Base-by-base conservation (phyloP, 2,113 vertebrate genomes). In the Callopanchax toddi region DNA sequence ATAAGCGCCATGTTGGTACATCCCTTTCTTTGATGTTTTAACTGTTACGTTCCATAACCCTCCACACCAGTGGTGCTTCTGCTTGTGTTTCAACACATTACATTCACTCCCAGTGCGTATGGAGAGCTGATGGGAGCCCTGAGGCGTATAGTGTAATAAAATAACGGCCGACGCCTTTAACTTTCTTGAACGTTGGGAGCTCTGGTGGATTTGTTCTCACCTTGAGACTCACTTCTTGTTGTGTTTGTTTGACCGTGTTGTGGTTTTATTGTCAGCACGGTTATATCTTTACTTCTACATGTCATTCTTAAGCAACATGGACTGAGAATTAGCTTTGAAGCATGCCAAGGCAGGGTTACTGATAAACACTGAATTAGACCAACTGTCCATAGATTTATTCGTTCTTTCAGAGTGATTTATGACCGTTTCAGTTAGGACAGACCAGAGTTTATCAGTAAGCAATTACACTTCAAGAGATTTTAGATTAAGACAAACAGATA, bases 31-130 rank as follows among this genome's bases (percentile, higher is more conserved):
- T 0, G 74, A 83, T 40, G 85, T 83, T 29, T 90, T 81, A 6
- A 9, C 36, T 73, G 57, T 6, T 87, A 83, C 49, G 85, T 77
- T 25, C 87, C 74, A 22, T 74, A 62, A 0, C 84, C 76, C 46
- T 92, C 90, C 59, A 84, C 73, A 46, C 78, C 89, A 5, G 60
- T 3, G n/a, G 45, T 40, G 13, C 23, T 80, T 26, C 79, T 85
- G 42, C 90, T 91, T 6, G 85, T 67, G 80, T 76, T 87, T 61
- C 91, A 93, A 21, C 87, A 91, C 90, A 91, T 81, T 50, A 20
- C 6, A 3, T 5, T 2, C 52, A 55, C 55, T 13, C 2, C n/a
- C 16, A 22, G 3, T 17, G 21, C 29, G 16, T 21, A 22, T 23
- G 8, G 40, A 20, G 40, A 3, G 21, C 39, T 60, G 70, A 32